Base-by-base conservation (phyloP, 1,140 invertebrate genomes). In the Andricus grossulariae region DNA sequence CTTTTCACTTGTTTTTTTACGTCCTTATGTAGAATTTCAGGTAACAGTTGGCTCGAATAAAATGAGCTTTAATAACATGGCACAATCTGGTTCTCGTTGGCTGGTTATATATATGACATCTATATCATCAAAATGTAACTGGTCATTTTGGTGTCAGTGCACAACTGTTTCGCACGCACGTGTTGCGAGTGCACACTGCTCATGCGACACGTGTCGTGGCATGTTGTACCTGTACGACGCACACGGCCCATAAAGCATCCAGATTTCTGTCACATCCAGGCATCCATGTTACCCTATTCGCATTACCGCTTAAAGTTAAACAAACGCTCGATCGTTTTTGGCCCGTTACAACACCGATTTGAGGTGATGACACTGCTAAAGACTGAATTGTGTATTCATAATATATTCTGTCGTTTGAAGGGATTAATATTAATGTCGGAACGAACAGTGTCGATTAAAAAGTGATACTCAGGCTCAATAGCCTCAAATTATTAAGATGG, bases 171-270 rank as follows among this genome's bases (percentile, higher is more conserved):
- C 83, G 52, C 73, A 71, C 57, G 16, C 66, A 18, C 50, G 72
- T 39, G 50, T 60, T 80, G 78, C 71, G 73, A 78, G 75, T 73
- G 76, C 76, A 77, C 50, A 76, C 76, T 75, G 77, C 76, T 55
- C 74, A 51, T 70, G 60, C 73, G 79, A 84, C 80, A 82, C 77
- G 80, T 84, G 82, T 82, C 80, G 77, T 71, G 76, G 76, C 73
- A 76, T 76, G 73, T 70, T 83, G 80, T 78, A 79, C 78, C 77
- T 74, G 76, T 76, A 75, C 75, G 71, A 72, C 72, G 73, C 39
- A 45, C 39, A 45, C 50, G 81, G 71, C 77, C 73, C 81, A 83
- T 85, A 86, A 86, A 85, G 79, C 78, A 84, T 85, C 81, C 51
- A 78, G 80, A 81, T 80, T 76, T 79, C 82, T 78, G 85, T 80